Evolutionary conservation across 2,888 invertebrate genomes (phyloP), one percentile per base, ranked within the genome.

Genomic region (Perdita meconis): DNA sequence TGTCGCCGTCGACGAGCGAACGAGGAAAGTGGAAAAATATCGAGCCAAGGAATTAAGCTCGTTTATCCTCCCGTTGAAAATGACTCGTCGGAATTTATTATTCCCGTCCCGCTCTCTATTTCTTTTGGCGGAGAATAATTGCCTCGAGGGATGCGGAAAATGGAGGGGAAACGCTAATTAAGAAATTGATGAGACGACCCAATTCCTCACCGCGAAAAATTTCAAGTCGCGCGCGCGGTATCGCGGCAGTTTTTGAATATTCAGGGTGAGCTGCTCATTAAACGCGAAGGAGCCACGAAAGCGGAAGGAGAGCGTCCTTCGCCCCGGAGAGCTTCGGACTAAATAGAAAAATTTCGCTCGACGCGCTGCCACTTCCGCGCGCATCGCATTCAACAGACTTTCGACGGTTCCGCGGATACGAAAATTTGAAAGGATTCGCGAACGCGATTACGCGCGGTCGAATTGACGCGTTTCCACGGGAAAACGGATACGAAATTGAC

Each of bases 231-330:
- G 51, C 30, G 57, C 38, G 38, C 13, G 24, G 36, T 55, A 60
- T 16, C 8, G 65, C 53, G 40, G 16, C 68, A 13, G 61, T 78
- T 63, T 67, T 57, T 78, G 78, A 78, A 78, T 78, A 78, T 78
- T 71, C 78, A 78, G 36, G 24, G 65, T 51, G 6, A n/a, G n/a
- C n/a, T 55, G n/a, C 77, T 78, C 78, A 63, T 78, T 78, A 78
- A 78, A 78, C 64, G 78, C 78, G 72, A 77, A 78, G 67, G 67
- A 72, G 71, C 67, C 24, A 55, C 55, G 78, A 72, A 78, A 78
- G 57, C 67, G 67, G 78, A 77, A 78, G 66, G 50, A 71, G 24
- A 71, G 24, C 66, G 63, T 55, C 70, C 67, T 42, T 26, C 51
- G 6, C 5, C 42, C 13, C 36, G 8, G 59, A 71, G 59, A 71